These are phyloP conservation scores for Oreochromis aureus DNA, from an alignment of 2,113 vertebrate genomes.

Conservation along the genomic window DNA sequence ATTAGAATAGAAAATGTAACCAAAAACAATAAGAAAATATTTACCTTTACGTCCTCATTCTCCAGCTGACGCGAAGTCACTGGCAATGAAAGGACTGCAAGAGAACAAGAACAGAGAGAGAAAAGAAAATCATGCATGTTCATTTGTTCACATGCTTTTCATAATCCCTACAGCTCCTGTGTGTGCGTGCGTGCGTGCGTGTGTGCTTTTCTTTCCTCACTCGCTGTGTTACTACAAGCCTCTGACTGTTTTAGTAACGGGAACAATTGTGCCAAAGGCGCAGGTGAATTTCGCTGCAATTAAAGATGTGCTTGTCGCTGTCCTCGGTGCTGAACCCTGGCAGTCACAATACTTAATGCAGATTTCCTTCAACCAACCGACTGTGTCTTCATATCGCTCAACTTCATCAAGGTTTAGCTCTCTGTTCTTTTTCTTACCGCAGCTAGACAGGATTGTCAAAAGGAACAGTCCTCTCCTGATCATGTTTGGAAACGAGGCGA, in stretches of 20 bases:
- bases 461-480: constrained; percentile 53
- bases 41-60: constrained; percentile 70
- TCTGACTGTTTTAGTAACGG: neutral
- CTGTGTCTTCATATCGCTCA: neutral
- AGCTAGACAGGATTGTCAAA: constrained; percentile 45
- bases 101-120: neutral
- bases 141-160: neutral
- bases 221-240: neutral
- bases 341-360: neutral
- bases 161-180: neutral
- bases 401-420: neutral
- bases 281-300: neutral
- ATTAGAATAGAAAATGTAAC: neutral
- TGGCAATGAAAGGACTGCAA: constrained; percentile 67
- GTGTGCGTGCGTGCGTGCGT: fast-evolving
- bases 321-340: constrained; percentile 68
- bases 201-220: neutral
- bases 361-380: neutral
- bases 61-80: constrained; percentile 63
- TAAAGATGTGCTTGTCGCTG: constrained; percentile 30
- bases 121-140: neutral
- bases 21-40: neutral
- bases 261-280: neutral
- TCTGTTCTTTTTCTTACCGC: constrained; percentile 58
- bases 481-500: constrained; percentile 48